A percentile compares a stretch with the other conserved stretches of the same genome.
Evolutionary conservation across 2,888 invertebrate species (phyloP).

Genomic region (Hetaerina titia): DNA sequence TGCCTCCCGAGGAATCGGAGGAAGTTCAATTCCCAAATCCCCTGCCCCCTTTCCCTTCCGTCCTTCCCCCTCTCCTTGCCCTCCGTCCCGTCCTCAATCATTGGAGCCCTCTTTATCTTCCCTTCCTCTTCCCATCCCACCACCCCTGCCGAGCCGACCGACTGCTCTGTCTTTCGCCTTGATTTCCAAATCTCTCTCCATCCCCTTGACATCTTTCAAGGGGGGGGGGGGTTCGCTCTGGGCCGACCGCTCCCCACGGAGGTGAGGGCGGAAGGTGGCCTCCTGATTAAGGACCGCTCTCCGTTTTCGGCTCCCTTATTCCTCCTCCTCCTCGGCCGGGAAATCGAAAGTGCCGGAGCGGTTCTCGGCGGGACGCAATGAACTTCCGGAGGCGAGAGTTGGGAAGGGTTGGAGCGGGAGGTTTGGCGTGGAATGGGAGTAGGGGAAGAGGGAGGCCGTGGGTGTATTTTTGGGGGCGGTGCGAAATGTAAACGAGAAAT

Average conservation of each 20-base stretch:
- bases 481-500: no score
- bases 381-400: not conserved
- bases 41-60: no score
- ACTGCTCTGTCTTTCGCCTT: not conserved
- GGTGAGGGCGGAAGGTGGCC: not conserved
- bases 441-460: no score
- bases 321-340: not conserved
- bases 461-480: no score
- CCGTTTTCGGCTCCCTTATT: not conserved
- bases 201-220: no score
- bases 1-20: no score
- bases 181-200: not conserved
- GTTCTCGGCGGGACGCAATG: not conserved
- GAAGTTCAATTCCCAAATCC: no score
- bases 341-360: slow-evolving; percentile 5
- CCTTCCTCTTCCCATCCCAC: not conserved
- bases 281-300: not conserved
- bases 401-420: not conserved
- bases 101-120: not conserved
- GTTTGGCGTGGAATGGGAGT: not conserved
- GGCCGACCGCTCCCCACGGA: not conserved
- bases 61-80: no score
- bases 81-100: no score
- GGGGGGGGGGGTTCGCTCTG: no score
- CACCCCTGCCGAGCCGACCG: not conserved